Evolutionary conservation across 2,888 invertebrate genomes (phyloP).

Genomic region (Tetranychus piercei): DNA sequence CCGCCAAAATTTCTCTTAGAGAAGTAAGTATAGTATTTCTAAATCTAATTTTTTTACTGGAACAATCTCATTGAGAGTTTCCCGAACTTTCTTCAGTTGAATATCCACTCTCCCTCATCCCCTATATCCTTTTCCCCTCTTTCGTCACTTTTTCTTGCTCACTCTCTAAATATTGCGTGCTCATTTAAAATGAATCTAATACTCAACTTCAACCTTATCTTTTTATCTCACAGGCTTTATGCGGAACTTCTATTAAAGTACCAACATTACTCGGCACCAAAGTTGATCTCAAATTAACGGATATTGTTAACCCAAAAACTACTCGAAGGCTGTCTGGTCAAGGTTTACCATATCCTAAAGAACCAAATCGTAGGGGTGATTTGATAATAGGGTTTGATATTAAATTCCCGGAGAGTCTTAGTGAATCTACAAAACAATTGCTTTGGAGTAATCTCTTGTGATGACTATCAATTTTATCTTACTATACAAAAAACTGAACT

Average conservation of each 20-base stretch:
- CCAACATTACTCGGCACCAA: constrained; percentile 70
- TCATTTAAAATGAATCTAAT: background rate
- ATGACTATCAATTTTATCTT: constrained; percentile 7
- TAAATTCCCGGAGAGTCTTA: constrained; percentile 66
- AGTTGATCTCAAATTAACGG: constrained; percentile 39
- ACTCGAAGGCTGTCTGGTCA: constrained; percentile 72
- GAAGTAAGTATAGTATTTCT: constrained; percentile 1
- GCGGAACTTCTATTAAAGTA: constrained; percentile 68
- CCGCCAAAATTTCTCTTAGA: constrained; percentile 63
- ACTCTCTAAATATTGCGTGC: background rate
- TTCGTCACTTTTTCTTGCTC: background rate
- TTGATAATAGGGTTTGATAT: constrained; percentile 83
- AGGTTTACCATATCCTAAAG: constrained; percentile 82
- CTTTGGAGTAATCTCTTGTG: constrained; percentile 43
- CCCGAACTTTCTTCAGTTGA: background rate
- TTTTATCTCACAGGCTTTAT: constrained; percentile 48
- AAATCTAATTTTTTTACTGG: background rate
- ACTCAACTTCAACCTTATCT: background rate
- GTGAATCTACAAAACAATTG: constrained; percentile 62
- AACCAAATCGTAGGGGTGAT: constrained; percentile 72
- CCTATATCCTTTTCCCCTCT: background rate
- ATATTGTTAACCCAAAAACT: constrained; percentile 63
- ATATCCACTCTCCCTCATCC: background rate
- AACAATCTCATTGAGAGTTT: background rate
- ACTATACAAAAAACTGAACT: background rate